Evolutionary conservation across 2,797 vertebrate genomes (phyloP), one percentile per base, ranked within the genome.

Genomic region (Parambassis ranga): DNA sequence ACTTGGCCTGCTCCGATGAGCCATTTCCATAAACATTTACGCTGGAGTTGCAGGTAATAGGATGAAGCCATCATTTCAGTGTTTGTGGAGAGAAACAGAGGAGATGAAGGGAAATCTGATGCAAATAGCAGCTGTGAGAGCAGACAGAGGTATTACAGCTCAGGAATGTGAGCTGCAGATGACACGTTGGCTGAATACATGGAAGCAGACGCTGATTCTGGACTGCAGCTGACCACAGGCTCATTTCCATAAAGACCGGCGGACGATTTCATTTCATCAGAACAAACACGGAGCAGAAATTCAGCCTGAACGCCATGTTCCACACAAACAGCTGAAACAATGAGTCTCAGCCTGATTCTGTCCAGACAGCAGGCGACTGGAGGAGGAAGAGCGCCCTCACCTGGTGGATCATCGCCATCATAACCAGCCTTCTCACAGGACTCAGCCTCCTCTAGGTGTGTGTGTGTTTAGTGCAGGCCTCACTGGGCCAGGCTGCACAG

Each of bases 11-110:
- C 59, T 75, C 69, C 49, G 18, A 68, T 55, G 38, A 58, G 61
- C 62, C 66, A 84, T 84, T 84, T 85, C 75, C 79, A 86, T 83
- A 82, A 82, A 85, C 73, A 87, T 82, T 82, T 73, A 72, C 44
- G 2, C 74, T 66, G 5, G 51, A 67, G 77, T 5, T 57, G 71
- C 71, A 30, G 66, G 70, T 75, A 62, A 72, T 50, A 61, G 55
- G 48, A 74, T 3, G 42, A n/a, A 60, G 47, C 53, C 62, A 4
- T 55, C 65, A 28, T 59, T 74, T 72, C 30, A 37, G 65, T 11
- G 85, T 87, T 87, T 57, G 70, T 48, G 61, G 27, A 61, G 62
- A n/a, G 58, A 74, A 62, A 71, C 28, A 1, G 41, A 68, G 44
- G n/a, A 58, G 48, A 59, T 31, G 57, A 74, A 35, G 61, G 44